Evolutionary conservation across 2,113 vertebrate genomes (phyloP), one percentile per base, ranked within the genome.

Genomic region (Cololabis saira): DNA sequence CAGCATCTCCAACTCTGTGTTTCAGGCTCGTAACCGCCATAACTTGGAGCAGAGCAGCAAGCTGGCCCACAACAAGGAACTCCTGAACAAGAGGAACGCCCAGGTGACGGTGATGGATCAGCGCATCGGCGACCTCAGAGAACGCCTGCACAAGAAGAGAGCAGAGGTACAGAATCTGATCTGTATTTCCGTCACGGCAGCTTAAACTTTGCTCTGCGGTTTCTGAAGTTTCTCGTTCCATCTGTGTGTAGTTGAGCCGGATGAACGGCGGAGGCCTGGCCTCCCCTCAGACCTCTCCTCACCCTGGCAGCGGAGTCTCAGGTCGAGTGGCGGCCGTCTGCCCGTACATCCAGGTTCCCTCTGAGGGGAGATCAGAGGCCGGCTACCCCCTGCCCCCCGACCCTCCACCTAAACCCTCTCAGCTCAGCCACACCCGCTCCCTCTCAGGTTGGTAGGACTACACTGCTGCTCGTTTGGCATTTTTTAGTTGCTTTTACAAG

Each of bases 21-120:
- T 53, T 80, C 61, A 99, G 96, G 96, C 97, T 66, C 95, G 97
- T 41, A 98, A 99, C 86, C 96, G 96, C 74, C 95, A 98, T 57
- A 99, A 99, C 86, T 94, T 97, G 88, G 97, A 98, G 68, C 98
- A 98, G 91, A 98, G 96, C 81, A 94, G 93, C 43, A 98, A 96
- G 65, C 87, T 99, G 24, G 94, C 96, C 79, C 96, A 99, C 79
- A 97, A 97, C 90, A 98, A 98, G 80, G 98, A 99, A 0, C 93
- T 98, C 65, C 85, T 99, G 22, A 98, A 96, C 86, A 97, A 97
- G 70, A 95, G 96, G 77, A 98, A 98, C 61, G 90, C 94, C 90
- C 97, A 99, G 72, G 97, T 98, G 87, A 95, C 96, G 0, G 93
- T 96, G 92, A 99, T 99, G 98, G 98, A 99, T 89, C 96, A 96